A percentile compares a stretch with the other conserved stretches of the same genome.
Conservation (phyloP, 2,113 vertebrate genomes). For the Myotis lucifugus region DNA sequence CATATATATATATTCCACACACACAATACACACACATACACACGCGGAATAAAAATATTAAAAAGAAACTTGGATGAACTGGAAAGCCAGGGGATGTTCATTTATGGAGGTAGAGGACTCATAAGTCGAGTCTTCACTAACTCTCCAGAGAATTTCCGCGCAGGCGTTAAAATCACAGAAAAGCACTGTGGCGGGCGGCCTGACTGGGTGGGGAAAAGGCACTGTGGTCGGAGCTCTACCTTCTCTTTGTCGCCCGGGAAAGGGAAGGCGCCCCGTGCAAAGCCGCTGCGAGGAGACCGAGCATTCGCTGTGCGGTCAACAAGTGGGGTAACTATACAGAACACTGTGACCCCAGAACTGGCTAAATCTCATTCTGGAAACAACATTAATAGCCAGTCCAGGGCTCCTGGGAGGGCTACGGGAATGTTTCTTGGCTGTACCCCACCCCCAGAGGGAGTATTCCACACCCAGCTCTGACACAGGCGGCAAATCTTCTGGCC, state of each 20-base stretch:
- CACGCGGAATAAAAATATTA: background rate
- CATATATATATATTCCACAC: background rate
- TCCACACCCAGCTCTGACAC: background rate
- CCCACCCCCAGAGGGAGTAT: background rate
- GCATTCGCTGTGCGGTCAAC: background rate
- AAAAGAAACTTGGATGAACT: background rate
- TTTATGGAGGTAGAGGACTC: background rate
- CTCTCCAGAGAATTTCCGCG: background rate
- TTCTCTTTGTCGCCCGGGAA: background rate
- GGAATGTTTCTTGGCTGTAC: conserved; percentile 29
- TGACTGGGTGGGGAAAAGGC: background rate
- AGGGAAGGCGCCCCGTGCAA: background rate
- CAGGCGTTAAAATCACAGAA: background rate
- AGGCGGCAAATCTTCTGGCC: background rate
- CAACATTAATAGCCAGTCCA: background rate
- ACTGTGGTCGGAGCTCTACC: background rate
- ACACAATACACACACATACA: background rate
- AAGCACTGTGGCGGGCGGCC: background rate
- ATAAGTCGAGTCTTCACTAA: background rate
- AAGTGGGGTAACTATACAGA: background rate
- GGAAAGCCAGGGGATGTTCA: background rate
- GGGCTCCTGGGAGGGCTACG: background rate
- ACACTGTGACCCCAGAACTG: background rate
- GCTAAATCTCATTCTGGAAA: background rate
- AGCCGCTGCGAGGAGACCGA: background rate